Evolutionary conservation across 2,797 vertebrate genomes (phyloP).

Genomic region (Euphonia xanthogaster): DNA sequence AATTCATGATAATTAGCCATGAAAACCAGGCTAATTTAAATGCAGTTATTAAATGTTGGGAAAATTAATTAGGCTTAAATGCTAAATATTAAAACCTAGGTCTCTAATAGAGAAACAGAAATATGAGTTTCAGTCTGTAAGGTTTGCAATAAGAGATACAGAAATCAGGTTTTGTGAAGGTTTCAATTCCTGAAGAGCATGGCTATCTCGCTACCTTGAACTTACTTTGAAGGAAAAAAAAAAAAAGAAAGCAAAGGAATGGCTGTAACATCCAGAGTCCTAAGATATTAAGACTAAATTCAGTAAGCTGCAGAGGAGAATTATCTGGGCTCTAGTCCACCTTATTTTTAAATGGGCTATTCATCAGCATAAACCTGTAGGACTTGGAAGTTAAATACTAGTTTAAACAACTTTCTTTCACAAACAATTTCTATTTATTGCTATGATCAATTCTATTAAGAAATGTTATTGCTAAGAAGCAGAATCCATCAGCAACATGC

Average conservation of each 20-base stretch:
- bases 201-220: fast-evolving
- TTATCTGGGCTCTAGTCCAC: neutral
- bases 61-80: conserved; percentile 1
- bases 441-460: neutral
- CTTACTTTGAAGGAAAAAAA: neutral
- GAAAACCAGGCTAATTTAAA: neutral
- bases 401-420: neutral
- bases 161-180: neutral
- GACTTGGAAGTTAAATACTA: neutral
- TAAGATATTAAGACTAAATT: neutral
- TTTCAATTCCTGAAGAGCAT: neutral
- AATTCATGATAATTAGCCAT: neutral
- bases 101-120: neutral
- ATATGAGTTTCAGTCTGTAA: neutral
- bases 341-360: neutral
- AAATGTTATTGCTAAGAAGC: neutral
- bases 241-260: neutral
- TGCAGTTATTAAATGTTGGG: neutral
- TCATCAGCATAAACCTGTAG: neutral
- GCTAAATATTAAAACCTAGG: neutral
- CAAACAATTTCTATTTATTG: neutral
- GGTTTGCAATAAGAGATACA: neutral
- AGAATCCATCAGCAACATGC: neutral
- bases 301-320: neutral
- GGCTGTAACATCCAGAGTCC: neutral